Percentiles rank a stretch among this genome's conserved stretches.
These are phyloP conservation scores for Eupithecia exiguata DNA, from an alignment of 2,888 invertebrate genomes.

Conservation along the genomic window DNA sequence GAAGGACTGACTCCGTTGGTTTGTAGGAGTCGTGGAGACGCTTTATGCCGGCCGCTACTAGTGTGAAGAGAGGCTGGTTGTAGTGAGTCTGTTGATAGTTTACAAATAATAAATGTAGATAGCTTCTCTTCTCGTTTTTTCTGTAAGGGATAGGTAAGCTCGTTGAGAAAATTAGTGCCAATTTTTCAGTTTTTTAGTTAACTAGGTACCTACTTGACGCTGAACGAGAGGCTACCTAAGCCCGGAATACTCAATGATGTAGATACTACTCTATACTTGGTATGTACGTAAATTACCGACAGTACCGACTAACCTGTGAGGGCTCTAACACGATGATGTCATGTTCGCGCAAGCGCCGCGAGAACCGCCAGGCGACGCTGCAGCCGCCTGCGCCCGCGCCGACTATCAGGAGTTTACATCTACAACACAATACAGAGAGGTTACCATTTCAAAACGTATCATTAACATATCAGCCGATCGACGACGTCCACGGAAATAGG, in stretches of 20 bases:
- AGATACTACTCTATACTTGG: no score
- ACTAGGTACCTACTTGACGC: no score
- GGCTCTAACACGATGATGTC: conserved; percentile 95
- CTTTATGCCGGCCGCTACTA: conserved; percentile 95
- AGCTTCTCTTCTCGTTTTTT: no score
- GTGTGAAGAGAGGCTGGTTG: conserved; percentile 96
- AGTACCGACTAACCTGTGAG: conserved; percentile 76
- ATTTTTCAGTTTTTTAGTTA: no score
- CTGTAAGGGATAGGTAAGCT: no score
- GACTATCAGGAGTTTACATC: conserved; percentile 92
- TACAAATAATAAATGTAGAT: background rate
- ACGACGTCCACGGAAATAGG: no score
- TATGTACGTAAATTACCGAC: background rate
- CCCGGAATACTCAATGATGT: no score
- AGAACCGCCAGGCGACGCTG: conserved; percentile 92
- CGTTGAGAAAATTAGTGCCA: no score
- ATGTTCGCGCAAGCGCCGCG: conserved; percentile 85
- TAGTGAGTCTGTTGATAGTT: conserved; percentile 87
- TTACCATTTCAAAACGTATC: background rate
- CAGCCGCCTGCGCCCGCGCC: conserved; percentile 97
- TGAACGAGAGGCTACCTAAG: no score
- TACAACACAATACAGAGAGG: conserved; percentile 52
- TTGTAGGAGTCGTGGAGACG: conserved; percentile 85
- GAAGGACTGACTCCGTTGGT: conserved; percentile 87
- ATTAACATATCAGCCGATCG: no score